Evolutionary conservation across 2,888 invertebrate genomes (phyloP), one percentile per base, ranked within the genome.

Genomic region (Xylophagus ater): DNA sequence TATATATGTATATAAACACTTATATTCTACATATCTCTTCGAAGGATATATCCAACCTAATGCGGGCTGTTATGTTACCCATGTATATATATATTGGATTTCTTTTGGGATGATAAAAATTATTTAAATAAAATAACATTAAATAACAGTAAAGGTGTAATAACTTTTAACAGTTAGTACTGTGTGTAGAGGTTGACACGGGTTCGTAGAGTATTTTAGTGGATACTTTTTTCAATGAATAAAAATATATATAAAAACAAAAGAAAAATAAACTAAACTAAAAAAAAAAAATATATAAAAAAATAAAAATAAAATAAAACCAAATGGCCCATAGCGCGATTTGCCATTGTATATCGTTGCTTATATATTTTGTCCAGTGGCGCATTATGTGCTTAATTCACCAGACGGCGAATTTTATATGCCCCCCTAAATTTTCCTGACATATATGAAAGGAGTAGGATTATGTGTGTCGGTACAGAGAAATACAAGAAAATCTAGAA

Each of bases 121-220:
- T 37, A 43, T 34, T 43, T 41, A 32, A 40, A 40, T 36, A 33
- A 30, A 38, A 43, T 43, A 38, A 37, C 43, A 41, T 40, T 43
- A 43, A 43, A 43, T 43, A 43, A 43, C 43, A 17, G 21, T 43
- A 41, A 43, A 40, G 40, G 37, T 25, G 40, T 37, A 43, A 43
- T 43, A 43, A 43, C 30, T 43, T 37, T 12, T 37, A 37, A 23
- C 37, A 30, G 24, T 40, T 25, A 24, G 15, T 31, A n/a, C 17
- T 3, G 30, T 4, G 13, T 12, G 33, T 14, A 21, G 9, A 9
- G 21, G 21, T 23, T 21, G 12, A 14, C 20, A 10, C 20, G 25
- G 25, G 28, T 14, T 12, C 14, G 15, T 23, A 33, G 10, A 10
- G 13, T 19, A 20, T 8, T 7, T 30, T n/a, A 10, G 9, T 9